Evolutionary conservation across 2,888 invertebrate genomes (phyloP), one percentile per base, ranked within the genome.

Genomic region (Cistogaster globosa): DNA sequence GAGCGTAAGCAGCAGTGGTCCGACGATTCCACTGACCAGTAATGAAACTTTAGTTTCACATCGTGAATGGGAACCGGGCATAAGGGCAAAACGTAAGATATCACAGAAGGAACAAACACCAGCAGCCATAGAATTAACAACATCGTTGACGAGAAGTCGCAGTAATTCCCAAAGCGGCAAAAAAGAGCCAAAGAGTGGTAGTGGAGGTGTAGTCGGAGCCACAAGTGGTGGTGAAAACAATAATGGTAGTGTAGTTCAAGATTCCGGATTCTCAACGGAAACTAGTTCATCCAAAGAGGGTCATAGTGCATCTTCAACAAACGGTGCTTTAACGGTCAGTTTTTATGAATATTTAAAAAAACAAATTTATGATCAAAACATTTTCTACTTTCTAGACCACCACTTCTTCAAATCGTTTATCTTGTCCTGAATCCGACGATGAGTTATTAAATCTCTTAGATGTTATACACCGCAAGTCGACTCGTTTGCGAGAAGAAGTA

Each of bases 251-350:
- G 94, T 95, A 84, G 94, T 96, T 32, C 96, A 96, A 90, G 97
- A 97, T 93, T 97, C 97, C 67, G 97, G 97, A 76, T 97, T 97
- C 93, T 97, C 97, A 92, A 97, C 97, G 84, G 97, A 97, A 93
- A 97, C 97, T 71, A 97, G 96, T 74, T 96, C 96, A 90, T 96
- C 96, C 89, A 96, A 96, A 92, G 96, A 96, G 91, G 96, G 96
- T 87, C 96, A 96, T 90, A 95, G 95, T 90, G 94, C 95, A 63
- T 95, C 96, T 26, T 95, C 96, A 78, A 94, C 94, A 86, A 94
- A 94, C 82, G 93, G 93, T 88, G 92, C 93, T 87, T 92, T 93
- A 87, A 92, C 91, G 93, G 94, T 92, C 72, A 76, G 32, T 48
- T 57, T 0, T n/a, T 53, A 1, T 20, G 1, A 45, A 3, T 55